Conservation (phyloP, 2,888 invertebrate genomes). For the Chironomus tentans region DNA sequence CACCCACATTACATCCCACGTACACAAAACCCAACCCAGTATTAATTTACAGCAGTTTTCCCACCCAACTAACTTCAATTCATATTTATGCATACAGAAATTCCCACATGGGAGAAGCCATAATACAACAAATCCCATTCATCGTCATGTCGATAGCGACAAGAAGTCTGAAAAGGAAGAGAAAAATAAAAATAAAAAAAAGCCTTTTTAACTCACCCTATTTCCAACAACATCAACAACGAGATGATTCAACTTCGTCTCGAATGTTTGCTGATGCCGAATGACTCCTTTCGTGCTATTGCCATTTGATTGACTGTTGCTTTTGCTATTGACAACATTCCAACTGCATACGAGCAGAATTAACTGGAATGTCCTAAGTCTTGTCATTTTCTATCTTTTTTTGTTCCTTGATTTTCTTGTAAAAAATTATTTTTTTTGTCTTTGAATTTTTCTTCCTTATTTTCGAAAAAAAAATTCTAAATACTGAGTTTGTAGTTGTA, state of each 20-base stretch:
- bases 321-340: conserved; percentile 19
- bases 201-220: conserved; percentile 44
- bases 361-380: background rate
- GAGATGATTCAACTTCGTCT: conserved; percentile 66
- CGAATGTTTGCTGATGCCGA: conserved; percentile 38
- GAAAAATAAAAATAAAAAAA: no score
- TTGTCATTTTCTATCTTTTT: background rate
- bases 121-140: no score
- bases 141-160: no score
- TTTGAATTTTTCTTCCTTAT: background rate
- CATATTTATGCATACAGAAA: no score
- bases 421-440: background rate
- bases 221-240: conserved; percentile 88
- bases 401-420: background rate
- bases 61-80: no score
- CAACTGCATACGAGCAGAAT: background rate
- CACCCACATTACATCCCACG: no score
- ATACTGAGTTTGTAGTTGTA: no score
- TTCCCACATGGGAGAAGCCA: no score
- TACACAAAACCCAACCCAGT: no score
- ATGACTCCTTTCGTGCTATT: conserved; percentile 36
- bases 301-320: conserved; percentile 26
- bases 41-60: no score
- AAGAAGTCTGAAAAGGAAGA: no score
- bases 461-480: no score